phyloP scores from a whole-genome alignment of 1,140 invertebrate genomes.

The Sarcophaga peregrina region DNA sequence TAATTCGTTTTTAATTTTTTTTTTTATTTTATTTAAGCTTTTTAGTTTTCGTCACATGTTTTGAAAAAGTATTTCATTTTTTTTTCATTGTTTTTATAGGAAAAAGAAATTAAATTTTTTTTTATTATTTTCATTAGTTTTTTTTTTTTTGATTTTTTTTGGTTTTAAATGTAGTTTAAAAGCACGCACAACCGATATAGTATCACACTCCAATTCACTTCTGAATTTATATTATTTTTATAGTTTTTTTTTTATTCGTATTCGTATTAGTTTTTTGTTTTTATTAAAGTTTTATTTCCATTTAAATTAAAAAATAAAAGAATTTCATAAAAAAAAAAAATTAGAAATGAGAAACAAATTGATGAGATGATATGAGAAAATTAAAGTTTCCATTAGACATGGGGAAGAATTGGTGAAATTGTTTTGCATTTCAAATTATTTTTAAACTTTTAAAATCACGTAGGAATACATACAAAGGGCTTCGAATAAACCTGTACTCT shows the following conservation, averaged over 20 bases:
- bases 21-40: neutral
- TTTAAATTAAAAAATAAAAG: neutral
- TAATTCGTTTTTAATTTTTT: conserved; percentile 13
- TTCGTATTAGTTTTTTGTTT: neutral
- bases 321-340: neutral
- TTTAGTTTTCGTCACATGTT: conserved; percentile 6
- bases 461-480: too few relatives aligned
- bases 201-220: conserved; percentile 56
- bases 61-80: neutral
- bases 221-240: conserved; percentile 30
- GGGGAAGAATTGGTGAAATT: too few relatives aligned
- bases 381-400: neutral
- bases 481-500: too few relatives aligned
- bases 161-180: conserved; percentile 24
- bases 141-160: too few relatives aligned
- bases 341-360: neutral
- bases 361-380: neutral
- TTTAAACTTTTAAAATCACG: too few relatives aligned
- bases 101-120: conserved; percentile 31
- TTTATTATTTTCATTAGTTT: too few relatives aligned
- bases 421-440: too few relatives aligned
- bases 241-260: neutral
- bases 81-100: neutral
- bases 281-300: too few relatives aligned
- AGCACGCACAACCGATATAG: conserved; percentile 64